These are phyloP conservation scores for Ctenosaura bakeri DNA, from an alignment of 2,797 vertebrate species.

Conservation along the genomic window DNA sequence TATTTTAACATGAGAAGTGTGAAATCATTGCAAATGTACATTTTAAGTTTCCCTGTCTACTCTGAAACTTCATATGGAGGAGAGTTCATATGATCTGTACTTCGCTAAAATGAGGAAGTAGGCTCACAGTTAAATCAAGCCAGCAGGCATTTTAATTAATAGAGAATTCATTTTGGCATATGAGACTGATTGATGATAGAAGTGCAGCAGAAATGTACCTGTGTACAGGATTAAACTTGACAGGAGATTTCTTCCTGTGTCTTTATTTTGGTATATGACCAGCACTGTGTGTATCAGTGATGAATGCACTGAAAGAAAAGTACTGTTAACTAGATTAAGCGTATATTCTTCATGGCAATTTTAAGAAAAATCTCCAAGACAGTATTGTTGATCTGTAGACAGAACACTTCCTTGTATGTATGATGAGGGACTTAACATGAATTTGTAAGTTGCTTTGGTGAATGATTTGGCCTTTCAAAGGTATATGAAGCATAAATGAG, in stretches of 20 bases:
- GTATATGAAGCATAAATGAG: background rate
- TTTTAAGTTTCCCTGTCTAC: background rate
- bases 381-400: background rate
- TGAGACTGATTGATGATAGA: conserved; percentile 21
- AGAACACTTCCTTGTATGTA: background rate
- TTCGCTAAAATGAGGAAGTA: background rate
- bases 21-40: conserved; percentile 20
- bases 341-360: background rate
- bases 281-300: background rate
- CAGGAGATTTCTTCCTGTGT: conserved; percentile 27
- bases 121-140: background rate
- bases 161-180: background rate
- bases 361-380: background rate
- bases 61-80: background rate
- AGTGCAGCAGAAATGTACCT: background rate
- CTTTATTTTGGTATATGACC: background rate
- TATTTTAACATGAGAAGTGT: background rate
- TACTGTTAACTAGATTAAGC: background rate
- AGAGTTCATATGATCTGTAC: conserved; percentile 9
- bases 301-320: background rate
- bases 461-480: background rate
- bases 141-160: background rate
- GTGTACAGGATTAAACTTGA: conserved; percentile 1
- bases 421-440: conserved; percentile 18
- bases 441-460: background rate